Base-by-base conservation (phyloP, 2,797 vertebrate genomes). In the Microchirus variegatus region DNA sequence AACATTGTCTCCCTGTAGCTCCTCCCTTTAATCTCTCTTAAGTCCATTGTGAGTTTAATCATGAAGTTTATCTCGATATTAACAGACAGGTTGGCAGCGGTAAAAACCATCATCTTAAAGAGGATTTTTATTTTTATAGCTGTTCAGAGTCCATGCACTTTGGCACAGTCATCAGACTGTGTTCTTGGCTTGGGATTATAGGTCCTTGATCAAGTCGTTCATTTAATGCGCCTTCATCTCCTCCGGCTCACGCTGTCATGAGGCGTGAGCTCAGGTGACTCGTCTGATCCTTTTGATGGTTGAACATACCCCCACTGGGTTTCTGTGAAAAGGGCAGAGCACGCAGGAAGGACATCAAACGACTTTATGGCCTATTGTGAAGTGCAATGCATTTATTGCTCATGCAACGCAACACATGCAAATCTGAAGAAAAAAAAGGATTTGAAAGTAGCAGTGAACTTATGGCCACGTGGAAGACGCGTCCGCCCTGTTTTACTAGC, bases 231-330 rank as follows among this genome's bases (percentile, higher is more conserved):
- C 15, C 22, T 35, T 66, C 22, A 22, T 61, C 22, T 61, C 12
- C 17, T 19, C 61, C 14, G n/a, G 65, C 36, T 77, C 56, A 64
- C 41, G 0, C 3, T 3, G 53, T 73, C 63, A 81, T 67, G 58
- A 13, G 75, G 73, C 18, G 18, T 56, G 61, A 26, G 73, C 70
- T 90, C 89, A 88, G 82, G 75, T 90, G 79, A 87, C 78, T 56
- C 5, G 60, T 54, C 80, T 77, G 47, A 73, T 78, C 65, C 70
- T 78, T 78, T 77, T 37, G 72, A 14, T 51, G 57, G 45, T 17
- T 17, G 71, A 73, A 70, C 67, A 43, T 53, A 56, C 81, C 82
- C 82, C 83, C 14, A 54, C 38, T 79, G 71, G 45, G 44, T 56
- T 79, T 88, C 79, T 70, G 72, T 22, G 67, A 69, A 82, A 67